Conservation (phyloP, 2,113 vertebrate genomes). For the Oryzias celebensis region DNA sequence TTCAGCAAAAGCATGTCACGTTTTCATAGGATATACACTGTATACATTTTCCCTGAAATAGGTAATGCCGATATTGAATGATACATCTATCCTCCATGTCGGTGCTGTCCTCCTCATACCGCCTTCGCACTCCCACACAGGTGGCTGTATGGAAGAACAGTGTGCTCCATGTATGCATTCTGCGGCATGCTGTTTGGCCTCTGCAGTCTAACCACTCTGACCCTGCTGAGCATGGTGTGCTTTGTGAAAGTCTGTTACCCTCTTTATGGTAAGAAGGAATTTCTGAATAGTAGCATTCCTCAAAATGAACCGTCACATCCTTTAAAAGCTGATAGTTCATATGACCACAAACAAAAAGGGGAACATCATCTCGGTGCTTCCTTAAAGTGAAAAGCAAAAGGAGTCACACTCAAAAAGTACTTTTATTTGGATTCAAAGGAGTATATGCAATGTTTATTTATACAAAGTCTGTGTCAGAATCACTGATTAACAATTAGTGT, state of each 20-base stretch:
- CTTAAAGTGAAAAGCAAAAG: slow-evolving; percentile 46
- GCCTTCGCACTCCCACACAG: slow-evolving; percentile 50
- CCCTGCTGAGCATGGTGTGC: slow-evolving; percentile 78
- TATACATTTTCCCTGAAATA: too few relatives aligned
- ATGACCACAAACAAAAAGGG: slow-evolving; percentile 27
- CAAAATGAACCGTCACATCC: slow-evolving; percentile 19
- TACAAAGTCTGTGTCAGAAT: neutral
- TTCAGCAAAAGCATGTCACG: slow-evolving; percentile 4
- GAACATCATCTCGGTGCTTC: slow-evolving; percentile 31
- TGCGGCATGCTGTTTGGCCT: slow-evolving; percentile 80
- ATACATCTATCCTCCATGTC: slow-evolving; percentile 24
- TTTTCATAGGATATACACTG: neutral
- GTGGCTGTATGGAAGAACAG: slow-evolving; percentile 77
- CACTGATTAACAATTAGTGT: too few relatives aligned
- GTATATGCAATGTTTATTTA: neutral
- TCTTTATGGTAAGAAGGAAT: slow-evolving; percentile 70
- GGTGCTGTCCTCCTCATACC: slow-evolving; percentile 15
- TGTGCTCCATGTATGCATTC: slow-evolving; percentile 80
- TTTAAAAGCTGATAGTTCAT: slow-evolving; percentile 48
- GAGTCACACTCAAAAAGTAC: slow-evolving; percentile 32
- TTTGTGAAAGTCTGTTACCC: slow-evolving; percentile 83
- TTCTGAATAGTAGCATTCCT: neutral
- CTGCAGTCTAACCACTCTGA: slow-evolving; percentile 79
- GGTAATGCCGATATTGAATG: neutral
- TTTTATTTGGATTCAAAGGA: slow-evolving; percentile 17